Evolutionary conservation across 2,113 vertebrate species (phyloP).

Genomic region (Riparia riparia): DNA sequence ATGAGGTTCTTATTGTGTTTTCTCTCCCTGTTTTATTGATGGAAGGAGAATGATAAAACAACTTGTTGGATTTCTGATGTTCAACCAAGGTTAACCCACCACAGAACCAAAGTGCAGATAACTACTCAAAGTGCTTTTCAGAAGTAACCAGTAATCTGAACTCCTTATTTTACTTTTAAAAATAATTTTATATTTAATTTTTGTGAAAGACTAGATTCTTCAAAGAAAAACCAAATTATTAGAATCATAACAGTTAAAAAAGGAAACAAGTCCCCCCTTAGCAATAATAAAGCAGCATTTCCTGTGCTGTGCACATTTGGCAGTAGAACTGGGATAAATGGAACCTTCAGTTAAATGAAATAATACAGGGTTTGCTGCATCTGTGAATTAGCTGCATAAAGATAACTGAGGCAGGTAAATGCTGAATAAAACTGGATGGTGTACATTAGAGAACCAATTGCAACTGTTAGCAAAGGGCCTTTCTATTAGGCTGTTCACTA

Average conservation of each 20-base stretch:
- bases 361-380: slow-evolving; percentile 30
- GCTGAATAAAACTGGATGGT: slow-evolving; percentile 23
- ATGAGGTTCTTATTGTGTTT: neutral
- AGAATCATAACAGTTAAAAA: neutral
- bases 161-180: neutral
- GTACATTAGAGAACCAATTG: neutral
- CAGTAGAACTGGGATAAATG: neutral
- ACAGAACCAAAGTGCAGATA: neutral
- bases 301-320: neutral
- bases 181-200: neutral
- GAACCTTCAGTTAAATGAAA: slow-evolving; percentile 20
- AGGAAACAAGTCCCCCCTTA: neutral
- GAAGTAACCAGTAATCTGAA: neutral
- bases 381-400: slow-evolving; percentile 48
- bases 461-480: neutral
- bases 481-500: neutral
- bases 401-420: slow-evolving; percentile 62
- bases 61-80: neutral
- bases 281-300: neutral
- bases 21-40: neutral
- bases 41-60: neutral
- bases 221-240: neutral
- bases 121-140: neutral
- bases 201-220: neutral
- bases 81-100: neutral